Percentiles rank a stretch among this genome's conserved stretches.
Conservation (phyloP, 2,888 invertebrate species). For the Pachymerium ferrugineum region DNA sequence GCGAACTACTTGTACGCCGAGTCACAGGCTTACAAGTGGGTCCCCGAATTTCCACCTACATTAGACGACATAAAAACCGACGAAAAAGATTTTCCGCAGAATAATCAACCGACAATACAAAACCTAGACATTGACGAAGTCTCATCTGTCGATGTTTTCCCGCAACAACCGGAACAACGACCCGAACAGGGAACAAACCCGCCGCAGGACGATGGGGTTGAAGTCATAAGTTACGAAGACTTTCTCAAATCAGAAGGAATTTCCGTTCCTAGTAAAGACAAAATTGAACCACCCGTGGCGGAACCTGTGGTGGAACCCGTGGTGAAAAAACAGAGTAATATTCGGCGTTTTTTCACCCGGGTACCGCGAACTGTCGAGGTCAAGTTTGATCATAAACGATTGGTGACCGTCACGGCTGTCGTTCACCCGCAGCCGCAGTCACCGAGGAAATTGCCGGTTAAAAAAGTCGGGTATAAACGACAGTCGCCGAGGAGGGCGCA, state of each 20-base stretch:
- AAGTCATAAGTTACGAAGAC: slow-evolving; percentile 29
- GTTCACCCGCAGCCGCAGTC: slow-evolving; percentile 32
- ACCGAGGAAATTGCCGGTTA: background rate
- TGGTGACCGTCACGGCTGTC: slow-evolving; percentile 30
- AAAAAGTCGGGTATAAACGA: background rate
- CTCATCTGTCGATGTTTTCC: too few species aligned
- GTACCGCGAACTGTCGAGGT: slow-evolving; percentile 31
- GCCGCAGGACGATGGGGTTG: background rate
- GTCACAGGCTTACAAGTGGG: slow-evolving; percentile 26
- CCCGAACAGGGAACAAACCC: background rate
- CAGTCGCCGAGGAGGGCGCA: background rate
- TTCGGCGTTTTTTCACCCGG: slow-evolving; percentile 24
- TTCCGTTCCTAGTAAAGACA: slow-evolving; percentile 17
- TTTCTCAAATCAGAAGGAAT: slow-evolving; percentile 30
- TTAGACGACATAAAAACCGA: background rate
- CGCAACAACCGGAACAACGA: background rate
- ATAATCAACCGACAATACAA: background rate
- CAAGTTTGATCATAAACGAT: slow-evolving; percentile 30
- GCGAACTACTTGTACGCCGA: slow-evolving; percentile 20
- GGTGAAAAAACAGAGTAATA: slow-evolving; percentile 30
- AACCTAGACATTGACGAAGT: too few species aligned
- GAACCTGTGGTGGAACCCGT: background rate
- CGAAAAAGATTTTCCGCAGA: background rate
- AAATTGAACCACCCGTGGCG: background rate
- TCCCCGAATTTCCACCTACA: slow-evolving; percentile 6